Percentiles rank a stretch among this genome's conserved stretches.
These are phyloP conservation scores for Gibbula magus DNA, from an alignment of 2,888 invertebrate genomes.

Conservation along the genomic window DNA sequence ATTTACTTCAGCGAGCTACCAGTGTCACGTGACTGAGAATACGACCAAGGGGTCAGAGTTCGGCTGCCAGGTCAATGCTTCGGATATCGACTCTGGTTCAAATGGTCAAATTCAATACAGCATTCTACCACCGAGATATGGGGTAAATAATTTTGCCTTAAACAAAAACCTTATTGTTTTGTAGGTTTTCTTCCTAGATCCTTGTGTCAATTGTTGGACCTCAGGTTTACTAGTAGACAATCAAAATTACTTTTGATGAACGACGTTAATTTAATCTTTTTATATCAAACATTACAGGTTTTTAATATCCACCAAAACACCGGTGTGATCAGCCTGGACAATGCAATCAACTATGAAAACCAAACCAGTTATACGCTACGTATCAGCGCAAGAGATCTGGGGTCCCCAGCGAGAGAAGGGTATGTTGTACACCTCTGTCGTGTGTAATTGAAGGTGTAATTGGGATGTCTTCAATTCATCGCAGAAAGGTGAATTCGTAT, in stretches of 20 bases:
- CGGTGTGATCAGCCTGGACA: neutral
- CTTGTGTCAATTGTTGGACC: too few species aligned
- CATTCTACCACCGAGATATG: neutral
- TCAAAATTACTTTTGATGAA: too few species aligned
- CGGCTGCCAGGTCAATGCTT: slow-evolving; percentile 19
- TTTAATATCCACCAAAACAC: neutral
- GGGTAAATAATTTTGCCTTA: neutral
- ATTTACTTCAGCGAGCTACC: slow-evolving; percentile 1
- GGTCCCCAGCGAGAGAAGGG: neutral
- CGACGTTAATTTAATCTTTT: too few species aligned
- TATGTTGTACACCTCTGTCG: too few species aligned
- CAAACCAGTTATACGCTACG: neutral
- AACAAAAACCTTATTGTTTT: neutral
- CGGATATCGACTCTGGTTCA: slow-evolving; percentile 13
- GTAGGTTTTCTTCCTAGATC: too few species aligned
- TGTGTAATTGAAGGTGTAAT: too few species aligned
- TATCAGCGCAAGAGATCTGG: slow-evolving; percentile 12
- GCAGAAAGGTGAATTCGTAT: too few species aligned
- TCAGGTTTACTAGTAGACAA: too few species aligned
- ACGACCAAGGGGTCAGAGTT: neutral
- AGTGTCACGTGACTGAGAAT: slow-evolving; percentile 16
- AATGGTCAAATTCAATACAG: slow-evolving; percentile 6
- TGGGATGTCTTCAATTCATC: too few species aligned
- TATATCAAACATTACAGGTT: too few species aligned
- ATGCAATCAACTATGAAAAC: slow-evolving; percentile 17